Base-by-base conservation (phyloP, 2,888 invertebrate species). In the Synanthedon vespiformis region DNA sequence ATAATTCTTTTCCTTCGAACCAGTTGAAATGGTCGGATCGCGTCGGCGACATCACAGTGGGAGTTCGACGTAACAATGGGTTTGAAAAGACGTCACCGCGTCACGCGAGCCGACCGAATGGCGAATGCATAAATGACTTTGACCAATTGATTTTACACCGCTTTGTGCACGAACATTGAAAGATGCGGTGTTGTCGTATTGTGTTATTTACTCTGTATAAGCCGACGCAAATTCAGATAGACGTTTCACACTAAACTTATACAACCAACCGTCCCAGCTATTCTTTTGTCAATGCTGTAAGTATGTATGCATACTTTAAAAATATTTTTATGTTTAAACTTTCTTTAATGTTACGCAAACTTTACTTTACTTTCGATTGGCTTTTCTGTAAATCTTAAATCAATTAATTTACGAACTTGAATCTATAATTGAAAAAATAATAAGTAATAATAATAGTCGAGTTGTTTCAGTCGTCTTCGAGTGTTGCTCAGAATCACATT, bases 141-240 rank as follows among this genome's bases (percentile, higher is more conserved):
- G 78, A 82, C 81, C 82, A 83, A 84, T 84, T 80, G 83, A 83
- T 84, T 83, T 75, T 77, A 72, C 76, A 73, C 75, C 66, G 70
- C 74, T 70, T 80, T 80, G 73, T 76, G 57, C 56, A 52, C 56
- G 41, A 48, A 53, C 62, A 62, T 58, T 67, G 65, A 69, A 62
- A 60, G 60, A 71, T 68, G 63, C 34, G 34, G 34, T 34, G 10
- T 34, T 62, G 67, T 40, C 34, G 58, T 64, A 63, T 64, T 64
- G 63, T 58, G 53, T 60, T 22, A 22, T 48, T 16, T 48, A 61
- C 64, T 60, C 62, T 61, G 62, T 59, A 60, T 64, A 62, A 63
- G 61, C 57, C 58, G 64, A 48, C 50, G 34, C n/a, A 50, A n/a
- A 50, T 50, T 13, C 50, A 12, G 16, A 12, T 48, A 12, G 14